phyloP scores from a whole-genome alignment of 1,140 invertebrate species.

The Brachionus calyciflorus region DNA sequence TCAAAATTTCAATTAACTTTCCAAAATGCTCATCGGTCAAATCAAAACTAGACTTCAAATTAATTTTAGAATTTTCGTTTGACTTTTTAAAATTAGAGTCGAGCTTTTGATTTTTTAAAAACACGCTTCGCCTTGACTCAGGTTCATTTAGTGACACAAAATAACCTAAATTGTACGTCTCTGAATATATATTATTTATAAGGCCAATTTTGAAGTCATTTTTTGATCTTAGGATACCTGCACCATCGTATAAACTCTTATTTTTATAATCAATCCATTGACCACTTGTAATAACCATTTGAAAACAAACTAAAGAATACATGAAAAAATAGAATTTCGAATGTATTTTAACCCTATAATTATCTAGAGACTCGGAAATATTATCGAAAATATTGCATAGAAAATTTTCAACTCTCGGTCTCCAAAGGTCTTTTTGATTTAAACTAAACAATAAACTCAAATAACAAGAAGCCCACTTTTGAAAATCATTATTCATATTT shows the following conservation, averaged over 20 bases:
- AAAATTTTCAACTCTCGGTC: background rate
- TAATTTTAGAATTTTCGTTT: slow-evolving; percentile 32
- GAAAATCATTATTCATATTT: background rate
- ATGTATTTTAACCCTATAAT: background rate
- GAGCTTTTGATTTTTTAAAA: background rate
- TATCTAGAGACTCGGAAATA: background rate
- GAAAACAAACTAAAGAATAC: slow-evolving; percentile 1
- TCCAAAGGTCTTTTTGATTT: slow-evolving; percentile 8
- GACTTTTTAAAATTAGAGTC: slow-evolving; percentile 9
- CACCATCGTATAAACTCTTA: slow-evolving; percentile 1
- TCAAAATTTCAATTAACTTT: slow-evolving; percentile 27
- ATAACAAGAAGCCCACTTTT: background rate
- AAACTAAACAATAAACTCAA: background rate
- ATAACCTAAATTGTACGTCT: background rate
- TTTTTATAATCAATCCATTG: slow-evolving; percentile 32
- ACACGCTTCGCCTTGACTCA: background rate
- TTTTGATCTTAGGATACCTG: background rate
- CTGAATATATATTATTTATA: background rate
- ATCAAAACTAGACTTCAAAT: background rate
- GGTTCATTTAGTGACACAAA: background rate
- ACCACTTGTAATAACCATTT: background rate
- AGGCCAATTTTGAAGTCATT: slow-evolving; percentile 5
- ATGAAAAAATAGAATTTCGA: slow-evolving; percentile 17
- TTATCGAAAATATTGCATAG: background rate
- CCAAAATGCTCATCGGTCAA: background rate